Evolutionary conservation across 2,797 vertebrate species (phyloP).

Genomic region (Pseudochirops cupreus): DNA sequence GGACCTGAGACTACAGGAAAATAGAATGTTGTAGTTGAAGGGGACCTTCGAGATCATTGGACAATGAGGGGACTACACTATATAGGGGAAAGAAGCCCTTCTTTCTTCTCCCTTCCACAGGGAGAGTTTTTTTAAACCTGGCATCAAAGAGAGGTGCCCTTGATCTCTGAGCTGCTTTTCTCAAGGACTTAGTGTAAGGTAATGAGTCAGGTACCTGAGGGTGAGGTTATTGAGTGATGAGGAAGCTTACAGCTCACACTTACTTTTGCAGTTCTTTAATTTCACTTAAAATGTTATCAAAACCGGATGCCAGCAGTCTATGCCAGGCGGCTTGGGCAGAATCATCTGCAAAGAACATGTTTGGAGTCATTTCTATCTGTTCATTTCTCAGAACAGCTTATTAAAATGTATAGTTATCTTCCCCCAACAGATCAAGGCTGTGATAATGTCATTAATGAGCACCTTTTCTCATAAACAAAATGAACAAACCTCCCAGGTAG

Average conservation of each 20-base stretch:
- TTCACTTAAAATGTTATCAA: conserved; percentile 66
- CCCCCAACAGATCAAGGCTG: conserved; percentile 68
- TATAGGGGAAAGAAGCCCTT: not conserved
- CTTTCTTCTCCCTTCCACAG: not conserved
- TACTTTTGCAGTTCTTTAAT: conserved; percentile 62
- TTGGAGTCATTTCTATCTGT: conserved; percentile 73
- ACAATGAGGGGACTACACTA: not conserved
- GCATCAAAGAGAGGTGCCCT: not conserved
- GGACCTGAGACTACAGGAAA: not conserved
- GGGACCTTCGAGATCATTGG: not conserved
- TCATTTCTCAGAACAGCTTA: conserved; percentile 69
- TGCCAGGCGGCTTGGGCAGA: conserved; percentile 63
- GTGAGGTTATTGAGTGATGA: not conserved
- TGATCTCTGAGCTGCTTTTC: not conserved
- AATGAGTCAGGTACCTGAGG: not conserved
- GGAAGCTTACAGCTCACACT: conserved; percentile 52
- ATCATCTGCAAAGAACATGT: conserved; percentile 56
- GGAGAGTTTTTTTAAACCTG: not conserved
- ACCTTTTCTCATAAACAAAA: conserved; percentile 75
- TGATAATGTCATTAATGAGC: conserved; percentile 75
- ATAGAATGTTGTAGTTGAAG: not conserved
- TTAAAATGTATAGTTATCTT: conserved; percentile 57
- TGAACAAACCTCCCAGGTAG: conserved; percentile 64
- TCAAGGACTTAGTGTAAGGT: not conserved
- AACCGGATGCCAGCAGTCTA: conserved; percentile 69